These are phyloP conservation scores for Epizoanthus stellaris DNA, from an alignment of 92 coral and sea anemone species.

Conservation along the genomic window DNA sequence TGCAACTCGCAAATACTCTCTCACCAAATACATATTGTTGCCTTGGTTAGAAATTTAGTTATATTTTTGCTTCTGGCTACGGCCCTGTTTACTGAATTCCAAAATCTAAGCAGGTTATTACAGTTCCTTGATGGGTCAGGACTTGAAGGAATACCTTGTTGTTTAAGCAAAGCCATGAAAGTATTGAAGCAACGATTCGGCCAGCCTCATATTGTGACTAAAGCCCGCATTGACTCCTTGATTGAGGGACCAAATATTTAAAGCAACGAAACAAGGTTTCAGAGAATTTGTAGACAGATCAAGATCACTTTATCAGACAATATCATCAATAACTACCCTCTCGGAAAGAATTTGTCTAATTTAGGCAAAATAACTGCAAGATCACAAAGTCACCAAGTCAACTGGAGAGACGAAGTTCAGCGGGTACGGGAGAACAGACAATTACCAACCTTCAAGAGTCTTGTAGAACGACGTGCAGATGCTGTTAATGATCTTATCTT, in stretches of 20 bases:
- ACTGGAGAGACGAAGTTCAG: constrained; percentile 64
- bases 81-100: not conserved
- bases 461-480: constrained; percentile 56
- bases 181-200: constrained; percentile 57
- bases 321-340: constrained; percentile 64
- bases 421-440: constrained; percentile 45
- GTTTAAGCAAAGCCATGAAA: constrained; percentile 54
- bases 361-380: constrained; percentile 62
- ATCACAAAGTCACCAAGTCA: constrained; percentile 54
- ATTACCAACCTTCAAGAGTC: constrained; percentile 43
- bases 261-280: constrained; percentile 49
- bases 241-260: constrained; percentile 58
- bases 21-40: too few relatives aligned
- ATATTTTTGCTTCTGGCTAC: too few relatives aligned
- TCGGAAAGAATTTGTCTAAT: constrained; percentile 70
- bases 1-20: too few relatives aligned
- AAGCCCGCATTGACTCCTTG: constrained; percentile 50
- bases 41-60: too few relatives aligned
- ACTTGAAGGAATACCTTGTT: constrained; percentile 60
- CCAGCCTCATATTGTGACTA: constrained; percentile 60
- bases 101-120: constrained; percentile 60
- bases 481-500: constrained; percentile 56
- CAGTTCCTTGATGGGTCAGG: constrained; percentile 58
- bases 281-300: constrained; percentile 51
- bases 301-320: constrained; percentile 59